Evolutionary conservation across 2,797 vertebrate genomes (phyloP).

Genomic region (Dicrostonyx torquatus): DNA sequence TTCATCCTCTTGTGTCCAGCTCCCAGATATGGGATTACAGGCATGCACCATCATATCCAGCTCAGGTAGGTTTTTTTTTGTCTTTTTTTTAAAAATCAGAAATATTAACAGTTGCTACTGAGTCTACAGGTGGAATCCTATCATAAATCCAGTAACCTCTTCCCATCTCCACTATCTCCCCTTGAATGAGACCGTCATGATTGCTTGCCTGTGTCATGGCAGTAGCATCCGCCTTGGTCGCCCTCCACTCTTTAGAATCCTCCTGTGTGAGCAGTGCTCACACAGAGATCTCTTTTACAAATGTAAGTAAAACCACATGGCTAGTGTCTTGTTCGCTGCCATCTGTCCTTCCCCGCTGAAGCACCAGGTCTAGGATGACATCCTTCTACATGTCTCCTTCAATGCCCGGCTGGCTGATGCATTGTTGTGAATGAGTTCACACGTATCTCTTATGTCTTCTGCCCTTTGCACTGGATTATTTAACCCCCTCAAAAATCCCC

Average conservation of each 20-base stretch:
- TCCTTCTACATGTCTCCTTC: neutral
- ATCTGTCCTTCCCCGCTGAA: neutral
- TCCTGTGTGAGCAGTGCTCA: neutral
- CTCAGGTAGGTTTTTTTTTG: neutral
- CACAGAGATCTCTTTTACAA: neutral
- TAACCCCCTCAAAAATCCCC: neutral
- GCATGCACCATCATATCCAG: too few relatives aligned
- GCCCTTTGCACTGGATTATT: neutral
- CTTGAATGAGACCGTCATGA: neutral
- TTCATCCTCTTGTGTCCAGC: neutral
- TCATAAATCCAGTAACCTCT: neutral
- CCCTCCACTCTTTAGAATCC: neutral
- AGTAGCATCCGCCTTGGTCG: neutral
- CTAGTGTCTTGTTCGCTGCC: neutral
- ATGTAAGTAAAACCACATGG: neutral
- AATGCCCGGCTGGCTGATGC: too few relatives aligned
- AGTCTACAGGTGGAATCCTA: neutral
- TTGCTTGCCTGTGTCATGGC: neutral
- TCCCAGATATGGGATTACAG: neutral
- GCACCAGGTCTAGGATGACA: neutral
- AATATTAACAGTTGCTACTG: neutral
- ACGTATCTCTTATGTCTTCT: neutral
- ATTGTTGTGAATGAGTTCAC: neutral
- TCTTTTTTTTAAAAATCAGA: neutral
- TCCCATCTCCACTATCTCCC: fast-evolving